These are phyloP conservation scores for Hypomecis atomaria DNA, from an alignment of 2,888 invertebrate genomes.

Conservation along the genomic window DNA sequence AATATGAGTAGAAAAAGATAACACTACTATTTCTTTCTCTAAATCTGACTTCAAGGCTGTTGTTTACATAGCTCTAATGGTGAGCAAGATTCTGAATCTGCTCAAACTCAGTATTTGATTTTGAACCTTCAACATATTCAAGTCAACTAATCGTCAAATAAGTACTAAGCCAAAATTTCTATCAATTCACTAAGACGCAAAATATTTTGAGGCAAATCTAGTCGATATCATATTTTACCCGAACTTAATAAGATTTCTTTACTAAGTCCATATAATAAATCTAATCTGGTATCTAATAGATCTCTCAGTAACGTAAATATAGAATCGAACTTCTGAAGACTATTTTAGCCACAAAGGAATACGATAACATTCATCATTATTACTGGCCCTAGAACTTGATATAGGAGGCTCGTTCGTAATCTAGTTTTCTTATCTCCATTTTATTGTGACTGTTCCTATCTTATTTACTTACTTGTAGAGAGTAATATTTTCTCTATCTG, in stretches of 20 bases:
- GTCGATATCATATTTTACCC: neutral
- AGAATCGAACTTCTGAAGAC: conserved; percentile 19
- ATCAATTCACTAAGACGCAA: no score
- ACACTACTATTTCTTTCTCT: no score
- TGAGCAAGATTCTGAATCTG: no score
- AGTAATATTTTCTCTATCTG: conserved; percentile 5
- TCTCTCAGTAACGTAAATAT: conserved; percentile 12
- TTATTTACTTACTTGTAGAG: neutral
- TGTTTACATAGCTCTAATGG: no score
- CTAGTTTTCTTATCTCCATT: conserved; percentile 30
- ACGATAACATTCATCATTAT: conserved; percentile 28
- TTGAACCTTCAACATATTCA: no score
- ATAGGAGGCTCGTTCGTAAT: conserved; percentile 21
- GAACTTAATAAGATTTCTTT: neutral
- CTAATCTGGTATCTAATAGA: conserved; percentile 5
- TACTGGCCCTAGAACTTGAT: conserved; percentile 30
- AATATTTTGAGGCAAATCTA: no score
- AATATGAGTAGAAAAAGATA: no score
- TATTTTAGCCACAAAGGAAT: conserved; percentile 30
- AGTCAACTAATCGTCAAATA: no score
- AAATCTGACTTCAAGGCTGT: no score
- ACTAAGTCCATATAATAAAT: conserved; percentile 15
- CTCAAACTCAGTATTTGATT: no score
- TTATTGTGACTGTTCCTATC: conserved; percentile 20
- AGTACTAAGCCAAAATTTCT: no score